Base-by-base conservation (phyloP, 2,113 vertebrate species). In the Mungos mungo region DNA sequence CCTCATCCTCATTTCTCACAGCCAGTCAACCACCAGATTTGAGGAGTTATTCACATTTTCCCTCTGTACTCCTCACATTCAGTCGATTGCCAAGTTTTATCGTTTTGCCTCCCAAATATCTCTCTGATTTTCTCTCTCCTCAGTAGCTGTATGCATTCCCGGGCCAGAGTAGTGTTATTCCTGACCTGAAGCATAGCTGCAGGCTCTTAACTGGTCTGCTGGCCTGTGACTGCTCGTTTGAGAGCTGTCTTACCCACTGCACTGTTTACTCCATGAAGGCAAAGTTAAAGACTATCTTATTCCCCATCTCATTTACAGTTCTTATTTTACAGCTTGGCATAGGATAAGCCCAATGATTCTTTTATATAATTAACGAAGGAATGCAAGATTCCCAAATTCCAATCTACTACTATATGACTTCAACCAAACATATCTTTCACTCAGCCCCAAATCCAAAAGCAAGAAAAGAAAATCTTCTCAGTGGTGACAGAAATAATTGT, bases 31-130 rank as follows among this genome's bases (percentile, higher is more conserved):
- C 80, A 90, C 50, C 65, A 79, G 33, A 85, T 52, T 79, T 50
- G 50, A 33, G 65, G 52, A 79, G 71, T 66, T 63, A 84, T 47
- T 14, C 41, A 71, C 3, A 15, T 45, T 89, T 95, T n/a, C 65
- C 52, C 3, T 63, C 76, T 88, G 45, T 31, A 90, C 29, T 88
- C 54, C 16, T 65, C 29, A 52, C 10, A 71, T 35, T 12, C 21
- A 92, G 45, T 76, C 29, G 52, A 4, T 88, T 81, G 80, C 83
- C 88, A 90, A 83, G 41, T 85, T 88, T 96, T 69, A 90, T 91
- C 60, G 23, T 74, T 95, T 92, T 52, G 52, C 33, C 65, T 95
- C 69, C 18, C 84, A 80, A 89, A 94, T 38, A 57, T 60, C 21
- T 83, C 60, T 82, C 63, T 65, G 14, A 47, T 86, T 54, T 86